Evolutionary conservation across 2,113 vertebrate species (phyloP), one percentile per base, ranked within the genome.

Genomic region (Cathartes aura): DNA sequence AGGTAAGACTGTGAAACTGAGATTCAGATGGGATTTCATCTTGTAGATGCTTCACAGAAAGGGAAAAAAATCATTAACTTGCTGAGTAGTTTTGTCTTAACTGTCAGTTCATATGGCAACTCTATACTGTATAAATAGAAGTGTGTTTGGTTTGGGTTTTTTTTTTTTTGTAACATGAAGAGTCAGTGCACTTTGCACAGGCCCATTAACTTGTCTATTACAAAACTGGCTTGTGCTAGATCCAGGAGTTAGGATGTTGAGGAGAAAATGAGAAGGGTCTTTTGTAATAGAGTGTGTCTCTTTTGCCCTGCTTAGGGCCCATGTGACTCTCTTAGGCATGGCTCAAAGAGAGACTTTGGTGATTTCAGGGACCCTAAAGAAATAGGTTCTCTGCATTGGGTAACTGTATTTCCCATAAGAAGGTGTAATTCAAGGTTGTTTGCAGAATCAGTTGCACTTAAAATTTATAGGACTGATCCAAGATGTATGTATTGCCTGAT

Each of bases 201-300:
- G 32, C 67, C 42, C 24, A 75, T 89, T 87, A 87, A 68, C 38
- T 87, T 93, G 52, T 67, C 72, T 92, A 12, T 92, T 94, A 60
- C 76, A 91, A 82, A 95, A 94, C 89, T 91, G 40, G 8, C 66
- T 89, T 96, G 36, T 85, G 73, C 78, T 84, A 40, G 36, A 82
- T 52, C 70, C 52, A 72, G n/a, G 83, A 83, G 43, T 72, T 72
- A 92, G 59, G 60, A 79, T 22, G 59, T 52, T 84, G 59, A 80
- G 34, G 27, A 75, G 60, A 95, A 96, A 93, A 96, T 82, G 32
- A 38, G 67, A 86, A 71, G 19, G 26, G 43, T 72, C 10, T 89
- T 89, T 79, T 26, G 2, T 80, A 95, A 85, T 36, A 50, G 34
- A 32, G 1, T 24, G 43, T 50, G 9, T 84, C 15, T 48, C 50